Evolutionary conservation across 2,113 vertebrate genomes (phyloP), one percentile per base, ranked within the genome.

Genomic region (Sorex fumeus): DNA sequence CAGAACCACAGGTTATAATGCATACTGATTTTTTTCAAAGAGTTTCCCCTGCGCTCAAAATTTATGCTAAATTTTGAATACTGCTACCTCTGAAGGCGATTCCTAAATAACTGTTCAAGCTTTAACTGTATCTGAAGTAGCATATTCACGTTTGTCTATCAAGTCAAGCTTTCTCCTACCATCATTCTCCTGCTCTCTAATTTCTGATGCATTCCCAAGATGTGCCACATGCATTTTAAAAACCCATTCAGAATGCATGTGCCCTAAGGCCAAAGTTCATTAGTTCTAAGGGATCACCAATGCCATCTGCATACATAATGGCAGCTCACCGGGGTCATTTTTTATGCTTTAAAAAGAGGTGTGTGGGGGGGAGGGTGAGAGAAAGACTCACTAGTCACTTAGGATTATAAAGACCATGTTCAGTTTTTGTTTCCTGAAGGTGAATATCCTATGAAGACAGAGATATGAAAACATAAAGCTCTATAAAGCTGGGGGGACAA

Each of bases 231-330:
- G 86, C 86, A 95, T 96, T 95, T 96, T 93, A 94, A 95, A 94
- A 67, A 91, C 79, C 77, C 86, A 91, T 91, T 62, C 80, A 75
- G 86, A 94, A 93, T 84, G 76, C 34, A 66, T 30, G 23, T 93
- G 92, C 93, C 90, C 88, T 62, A 57, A 86, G 86, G 93, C 90
- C 94, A 96, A 94, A 95, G 92, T 96, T 94, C 94, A 92, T 72
- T 88, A 95, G 90, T 94, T 96, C 88, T 95, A 94, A 94, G 86
- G 53, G 76, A 94, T 94, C 85, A 45, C 30, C 88, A 77, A 27
- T 67, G 79, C 74, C 79, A 88, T 34, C 43, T 10, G 53, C 90
- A 95, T 91, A 78, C 62, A 71, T 60, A 92, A 93, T 84, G 50
- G 25, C 30, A 3, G 7, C 60, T 84, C 40, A 62, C 11, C 50